A percentile compares a stretch with the other conserved stretches of the same genome.
Evolutionary conservation across 2,888 invertebrate species (phyloP).

Genomic region (Tuta absoluta): DNA sequence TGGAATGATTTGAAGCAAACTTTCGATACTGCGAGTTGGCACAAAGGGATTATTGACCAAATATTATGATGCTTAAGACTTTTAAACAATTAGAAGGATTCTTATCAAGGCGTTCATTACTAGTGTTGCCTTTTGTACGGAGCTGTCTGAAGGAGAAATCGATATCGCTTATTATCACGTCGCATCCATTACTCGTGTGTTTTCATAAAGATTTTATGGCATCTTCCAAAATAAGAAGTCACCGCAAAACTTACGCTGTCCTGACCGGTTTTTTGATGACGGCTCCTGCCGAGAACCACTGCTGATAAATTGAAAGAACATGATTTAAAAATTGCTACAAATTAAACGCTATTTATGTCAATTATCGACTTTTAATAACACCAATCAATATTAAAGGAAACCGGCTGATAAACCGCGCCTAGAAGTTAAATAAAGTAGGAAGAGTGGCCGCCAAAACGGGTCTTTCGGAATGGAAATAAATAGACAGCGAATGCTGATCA

Average conservation of each 20-base stretch:
- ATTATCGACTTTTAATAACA: conserved; percentile 53
- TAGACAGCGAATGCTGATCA: conserved; percentile 37
- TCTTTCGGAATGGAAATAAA: conserved; percentile 43
- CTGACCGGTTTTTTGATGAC: conserved; percentile 24
- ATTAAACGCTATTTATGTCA: conserved; percentile 50
- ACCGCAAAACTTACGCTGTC: conserved; percentile 24
- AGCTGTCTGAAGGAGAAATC: conserved; percentile 14
- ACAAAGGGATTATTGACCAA: conserved; percentile 3
- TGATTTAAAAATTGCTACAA: conserved; percentile 36
- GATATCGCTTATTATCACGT: conserved; percentile 12
- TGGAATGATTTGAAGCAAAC: neutral
- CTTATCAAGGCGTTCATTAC: neutral
- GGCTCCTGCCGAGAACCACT: conserved; percentile 29
- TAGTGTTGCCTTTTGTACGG: neutral
- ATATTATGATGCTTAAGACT: neutral
- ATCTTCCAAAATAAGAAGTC: conserved; percentile 24
- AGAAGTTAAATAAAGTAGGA: conserved; percentile 36
- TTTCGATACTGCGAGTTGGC: neutral
- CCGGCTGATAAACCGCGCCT: conserved; percentile 39
- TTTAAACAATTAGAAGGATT: conserved; percentile 9
- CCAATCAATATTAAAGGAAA: conserved; percentile 40
- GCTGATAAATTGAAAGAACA: conserved; percentile 34
- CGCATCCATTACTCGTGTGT: conserved; percentile 17
- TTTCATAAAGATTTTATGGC: conserved; percentile 23
- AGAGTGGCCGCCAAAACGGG: conserved; percentile 46